Evolutionary conservation across 2,797 vertebrate genomes (phyloP).

Genomic region (Pelobates cultripes): DNA sequence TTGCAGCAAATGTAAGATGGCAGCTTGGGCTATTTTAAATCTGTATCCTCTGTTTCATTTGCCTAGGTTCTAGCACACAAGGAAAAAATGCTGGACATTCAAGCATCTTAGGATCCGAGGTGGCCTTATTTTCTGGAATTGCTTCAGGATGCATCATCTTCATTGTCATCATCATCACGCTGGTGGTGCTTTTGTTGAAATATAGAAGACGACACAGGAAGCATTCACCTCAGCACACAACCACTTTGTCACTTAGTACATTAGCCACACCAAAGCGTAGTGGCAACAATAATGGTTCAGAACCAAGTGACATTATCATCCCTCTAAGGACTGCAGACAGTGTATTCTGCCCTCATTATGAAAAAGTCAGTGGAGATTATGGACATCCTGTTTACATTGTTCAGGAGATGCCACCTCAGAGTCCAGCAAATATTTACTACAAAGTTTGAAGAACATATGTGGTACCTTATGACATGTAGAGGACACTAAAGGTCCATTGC

Average conservation of each 20-base stretch:
- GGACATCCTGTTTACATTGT: slow-evolving; percentile 99
- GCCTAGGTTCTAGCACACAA: slow-evolving; percentile 74
- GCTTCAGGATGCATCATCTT: slow-evolving; percentile 96
- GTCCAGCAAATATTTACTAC: slow-evolving; percentile 98
- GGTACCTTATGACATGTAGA: slow-evolving; percentile 67
- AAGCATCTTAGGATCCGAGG: slow-evolving; percentile 88
- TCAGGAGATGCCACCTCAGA: slow-evolving; percentile 98
- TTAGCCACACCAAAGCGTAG: slow-evolving; percentile 94
- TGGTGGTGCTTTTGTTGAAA: slow-evolving; percentile 94
- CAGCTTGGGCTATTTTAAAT: slow-evolving; percentile 1
- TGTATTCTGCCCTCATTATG: slow-evolving; percentile 98
- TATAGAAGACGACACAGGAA: slow-evolving; percentile 94
- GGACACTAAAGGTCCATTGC: slow-evolving; percentile 74
- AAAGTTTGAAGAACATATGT: slow-evolving; percentile 86
- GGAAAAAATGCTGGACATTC: slow-evolving; percentile 79
- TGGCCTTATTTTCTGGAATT: slow-evolving; percentile 95
- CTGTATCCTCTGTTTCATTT: slow-evolving; percentile 49
- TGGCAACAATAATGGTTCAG: slow-evolving; percentile 93
- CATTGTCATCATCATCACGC: slow-evolving; percentile 97
- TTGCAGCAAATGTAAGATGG: neutral
- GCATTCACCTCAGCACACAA: slow-evolving; percentile 92
- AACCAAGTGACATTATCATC: slow-evolving; percentile 99
- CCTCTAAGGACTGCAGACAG: slow-evolving; percentile 98
- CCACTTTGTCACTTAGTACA: slow-evolving; percentile 94
- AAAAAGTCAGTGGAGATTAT: slow-evolving; percentile 98